phyloP scores from a whole-genome alignment of 2,888 invertebrate species.

The Drosophila merina region DNA sequence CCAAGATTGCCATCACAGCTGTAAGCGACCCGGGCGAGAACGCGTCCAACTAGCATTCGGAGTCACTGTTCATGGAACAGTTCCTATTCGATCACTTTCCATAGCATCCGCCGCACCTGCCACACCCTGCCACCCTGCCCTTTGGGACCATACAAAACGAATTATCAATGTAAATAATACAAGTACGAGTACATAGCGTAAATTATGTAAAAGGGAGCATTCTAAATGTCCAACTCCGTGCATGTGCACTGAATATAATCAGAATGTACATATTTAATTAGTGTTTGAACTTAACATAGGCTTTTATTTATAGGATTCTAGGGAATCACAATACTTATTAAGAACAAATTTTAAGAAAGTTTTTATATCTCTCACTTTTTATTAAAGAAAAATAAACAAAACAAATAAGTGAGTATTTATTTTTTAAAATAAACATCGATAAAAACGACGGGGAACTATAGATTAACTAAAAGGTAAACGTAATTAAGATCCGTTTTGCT shows the following conservation, averaged over 20 bases:
- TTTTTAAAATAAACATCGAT: no score
- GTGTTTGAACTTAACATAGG: neutral
- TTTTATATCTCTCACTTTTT: constrained; percentile 1
- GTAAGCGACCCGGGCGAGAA: constrained; percentile 80
- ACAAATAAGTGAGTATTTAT: neutral
- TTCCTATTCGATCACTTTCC: constrained; percentile 82
- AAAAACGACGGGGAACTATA: no score
- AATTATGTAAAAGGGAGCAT: constrained; percentile 36
- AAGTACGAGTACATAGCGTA: constrained; percentile 25
- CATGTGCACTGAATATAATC: constrained; percentile 14
- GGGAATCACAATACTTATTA: neutral
- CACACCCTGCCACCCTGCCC: constrained; percentile 7
- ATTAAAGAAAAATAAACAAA: neutral
- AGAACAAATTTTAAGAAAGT: neutral
- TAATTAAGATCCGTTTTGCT: no score
- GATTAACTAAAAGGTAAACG: no score
- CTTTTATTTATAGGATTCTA: constrained; percentile 2
- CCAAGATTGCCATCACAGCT: constrained; percentile 81
- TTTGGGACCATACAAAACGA: constrained; percentile 31
- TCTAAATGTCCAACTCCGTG: constrained; percentile 38
- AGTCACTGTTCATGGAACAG: constrained; percentile 84
- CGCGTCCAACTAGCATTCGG: constrained; percentile 83
- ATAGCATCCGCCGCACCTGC: constrained; percentile 54
- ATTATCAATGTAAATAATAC: constrained; percentile 23
- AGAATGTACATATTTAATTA: constrained; percentile 23